Evolutionary conservation across 1,140 invertebrate species (phyloP), one percentile per base, ranked within the genome.

Genomic region (Octopus sinensis): DNA sequence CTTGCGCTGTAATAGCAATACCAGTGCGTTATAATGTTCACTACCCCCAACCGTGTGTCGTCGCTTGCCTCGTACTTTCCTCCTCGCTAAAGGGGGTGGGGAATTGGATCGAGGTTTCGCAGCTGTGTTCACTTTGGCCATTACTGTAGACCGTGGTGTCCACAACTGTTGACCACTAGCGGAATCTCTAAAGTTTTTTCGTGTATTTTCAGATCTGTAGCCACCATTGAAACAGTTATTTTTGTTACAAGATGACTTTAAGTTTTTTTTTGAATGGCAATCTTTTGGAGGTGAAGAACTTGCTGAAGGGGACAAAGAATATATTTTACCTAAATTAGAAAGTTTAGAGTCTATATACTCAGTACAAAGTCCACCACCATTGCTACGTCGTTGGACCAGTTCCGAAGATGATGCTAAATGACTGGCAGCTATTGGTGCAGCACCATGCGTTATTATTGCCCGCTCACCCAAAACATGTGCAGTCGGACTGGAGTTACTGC

Each of bases 41-140:
- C 95, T 95, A 23, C 96, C 96, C 54, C 96, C 96, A 0, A 97
- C 96, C 2, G 96, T 97, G 90, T 97, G 96, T n/a, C 96, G 92
- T 13, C 96, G 92, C 73, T 86, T 84, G 30, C 81, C 80, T 17
- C 85, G 82, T 54, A 51, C 56, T 82, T 84, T 85, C 68, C 83
- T 54, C 79, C 81, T 82, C 10, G 68, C 17, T 10, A 75, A 23
- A 4, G 84, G 79, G 1, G 84, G 84, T 51, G 83, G 81, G 6
- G 85, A 84, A 54, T 82, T 78, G 51, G 85, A 85, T 9, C 81
- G 52, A 13, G 76, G 77, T 62, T 84, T 86, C 23, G 71, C 68
- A 23, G 17, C 6, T n/a, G 68, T 73, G 68, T 5, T 73, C 13
- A 17, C 68, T 73, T 73, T 73, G 17, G 17, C 13, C 5, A 73